Conservation (phyloP, 2,888 invertebrate genomes). For the Scaptomyza polygonia region DNA sequence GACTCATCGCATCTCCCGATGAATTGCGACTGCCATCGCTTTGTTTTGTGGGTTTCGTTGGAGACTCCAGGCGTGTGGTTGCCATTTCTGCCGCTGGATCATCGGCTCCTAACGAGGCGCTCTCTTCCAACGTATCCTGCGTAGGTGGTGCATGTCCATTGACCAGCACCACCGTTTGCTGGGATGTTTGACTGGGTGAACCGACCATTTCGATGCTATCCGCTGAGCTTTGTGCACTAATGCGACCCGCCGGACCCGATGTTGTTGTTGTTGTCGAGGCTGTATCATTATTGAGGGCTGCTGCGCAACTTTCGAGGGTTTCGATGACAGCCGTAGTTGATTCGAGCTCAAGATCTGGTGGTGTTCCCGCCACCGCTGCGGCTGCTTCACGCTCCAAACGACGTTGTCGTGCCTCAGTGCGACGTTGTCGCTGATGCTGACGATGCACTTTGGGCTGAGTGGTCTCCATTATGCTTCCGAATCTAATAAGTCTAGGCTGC, state of each 20-base stretch:
- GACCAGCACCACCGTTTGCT: slow-evolving; percentile 81
- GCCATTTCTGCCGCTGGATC: slow-evolving; percentile 26
- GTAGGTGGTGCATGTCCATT: slow-evolving; percentile 77
- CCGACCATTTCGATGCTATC: slow-evolving; percentile 73
- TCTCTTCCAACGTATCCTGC: slow-evolving; percentile 50
- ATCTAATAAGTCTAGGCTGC: slow-evolving; percentile 25
- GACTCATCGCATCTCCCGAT: slow-evolving; percentile 82
- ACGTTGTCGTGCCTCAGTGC: slow-evolving; percentile 81
- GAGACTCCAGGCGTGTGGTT: slow-evolving; percentile 64
- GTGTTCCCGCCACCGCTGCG: slow-evolving; percentile 59
- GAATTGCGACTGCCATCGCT: slow-evolving; percentile 78
- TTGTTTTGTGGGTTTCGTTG: slow-evolving; percentile 66
- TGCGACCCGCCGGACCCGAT: slow-evolving; percentile 56
- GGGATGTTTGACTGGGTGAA: slow-evolving; percentile 72
- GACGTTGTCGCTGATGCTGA: slow-evolving; percentile 83
- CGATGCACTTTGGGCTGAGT: slow-evolving; percentile 84
- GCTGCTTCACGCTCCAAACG: slow-evolving; percentile 77
- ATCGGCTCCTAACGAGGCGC: slow-evolving; percentile 52
- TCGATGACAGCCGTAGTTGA: slow-evolving; percentile 38
- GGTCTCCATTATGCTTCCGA: slow-evolving; percentile 76
- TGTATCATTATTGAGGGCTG: slow-evolving; percentile 57
- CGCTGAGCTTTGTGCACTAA: slow-evolving; percentile 73
- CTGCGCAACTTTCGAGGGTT: slow-evolving; percentile 55
- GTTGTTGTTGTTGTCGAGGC: slow-evolving; percentile 44
- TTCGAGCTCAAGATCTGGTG: slow-evolving; percentile 54